Evolutionary conservation across 2,113 vertebrate species (phyloP), one percentile per base, ranked within the genome.

Genomic region (Cariama cristata): DNA sequence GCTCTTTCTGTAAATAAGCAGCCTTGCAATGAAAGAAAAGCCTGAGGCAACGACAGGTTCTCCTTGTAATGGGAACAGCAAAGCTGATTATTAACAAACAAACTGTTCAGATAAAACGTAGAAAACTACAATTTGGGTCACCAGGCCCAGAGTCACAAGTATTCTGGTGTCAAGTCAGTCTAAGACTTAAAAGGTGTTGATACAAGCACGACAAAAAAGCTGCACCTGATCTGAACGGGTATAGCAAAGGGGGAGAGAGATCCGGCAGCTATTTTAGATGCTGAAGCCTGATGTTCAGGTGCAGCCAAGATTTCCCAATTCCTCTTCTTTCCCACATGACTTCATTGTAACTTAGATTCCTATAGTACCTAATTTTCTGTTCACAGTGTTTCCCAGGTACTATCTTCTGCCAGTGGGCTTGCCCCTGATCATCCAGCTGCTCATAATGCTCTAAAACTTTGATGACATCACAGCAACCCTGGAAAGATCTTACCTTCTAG

Each of bases 401-500:
- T 24, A 8, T 11, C 23, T 23, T 49, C 56, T n/a, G 16, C 47
- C 62, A 21, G 8, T 14, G 24, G 15, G 22, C 17, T 28, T 0
- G 0, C 15, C 32, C 1, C 1, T 0, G 0, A 14, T 14, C 6
- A 24, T 12, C 35, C 47, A 44, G 6, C 11, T 49, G 10, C n/a
- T 75, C 32, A 11, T 7, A 19, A 7, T 76, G 74, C 59, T 73
- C 27, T 33, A 38, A n/a, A 53, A 22, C 17, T n/a, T 45, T 1
- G 0, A 3, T 6, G 14, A 22, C 14, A 64, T 11, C 32, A 18
- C 33, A 56, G 8, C 2, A 38, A 12, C 8, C 7, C n/a, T 27
- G 26, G 9, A 38, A 55, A 82, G 15, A 12, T n/a, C 32, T 91
- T 12, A 0, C 21, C 20, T 24, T 49, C 21, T 23, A 7, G 14